These are phyloP conservation scores for Paedocypris sp. DNA, from an alignment of 2,113 vertebrate genomes.

Conservation along the genomic window DNA sequence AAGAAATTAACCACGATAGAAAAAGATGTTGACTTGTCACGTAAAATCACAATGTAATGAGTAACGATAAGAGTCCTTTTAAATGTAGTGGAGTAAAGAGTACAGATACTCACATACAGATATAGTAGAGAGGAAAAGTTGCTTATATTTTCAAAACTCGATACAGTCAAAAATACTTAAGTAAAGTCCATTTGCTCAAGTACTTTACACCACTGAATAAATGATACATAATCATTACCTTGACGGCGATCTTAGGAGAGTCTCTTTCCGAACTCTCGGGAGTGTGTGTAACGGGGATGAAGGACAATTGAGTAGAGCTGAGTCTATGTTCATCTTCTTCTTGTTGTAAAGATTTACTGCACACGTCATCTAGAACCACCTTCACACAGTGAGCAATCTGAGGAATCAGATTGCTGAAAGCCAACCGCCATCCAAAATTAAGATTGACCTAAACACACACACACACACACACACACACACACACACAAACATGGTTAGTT, in stretches of 20 bases:
- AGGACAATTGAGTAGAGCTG: constrained; percentile 45
- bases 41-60: too few species aligned
- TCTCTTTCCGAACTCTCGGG: constrained; percentile 64
- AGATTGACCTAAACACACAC: constrained; percentile 56
- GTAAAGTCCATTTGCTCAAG: too few species aligned
- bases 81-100: too few species aligned
- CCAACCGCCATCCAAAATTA: constrained; percentile 81
- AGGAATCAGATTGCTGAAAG: constrained; percentile 69
- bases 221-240: constrained; percentile 56
- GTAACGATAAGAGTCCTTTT: too few species aligned
- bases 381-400: constrained; percentile 73
- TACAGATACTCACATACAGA: too few species aligned
- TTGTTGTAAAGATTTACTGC: constrained; percentile 68
- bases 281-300: constrained; percentile 47
- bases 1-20: too few species aligned
- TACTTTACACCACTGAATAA: not conserved
- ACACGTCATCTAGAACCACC: constrained; percentile 71
- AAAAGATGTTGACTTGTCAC: too few species aligned
- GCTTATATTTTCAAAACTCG: too few species aligned
- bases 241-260: constrained; percentile 74
- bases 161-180: too few species aligned
- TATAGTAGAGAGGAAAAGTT: too few species aligned
- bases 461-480: too few species aligned
- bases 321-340: constrained; percentile 62
- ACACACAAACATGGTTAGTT: too few species aligned